Percentiles rank a stretch among this genome's conserved stretches.
These are phyloP conservation scores for Tetramorium bicarinatum DNA, from an alignment of 2,888 invertebrate species.

Conservation along the genomic window DNA sequence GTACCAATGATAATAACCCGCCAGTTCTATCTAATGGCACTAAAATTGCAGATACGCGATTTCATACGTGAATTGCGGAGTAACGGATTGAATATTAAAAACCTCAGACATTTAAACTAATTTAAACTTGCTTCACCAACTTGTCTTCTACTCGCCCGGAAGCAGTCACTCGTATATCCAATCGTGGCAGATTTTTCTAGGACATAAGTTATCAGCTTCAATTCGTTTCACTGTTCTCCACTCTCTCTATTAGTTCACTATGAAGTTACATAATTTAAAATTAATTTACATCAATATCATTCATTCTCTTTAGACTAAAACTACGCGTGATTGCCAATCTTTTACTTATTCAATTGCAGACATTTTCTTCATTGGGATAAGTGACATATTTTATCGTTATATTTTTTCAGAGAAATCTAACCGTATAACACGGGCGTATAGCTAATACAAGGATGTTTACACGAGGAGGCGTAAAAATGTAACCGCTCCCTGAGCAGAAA, in stretches of 20 bases:
- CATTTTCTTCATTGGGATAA: background rate
- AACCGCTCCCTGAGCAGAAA: constrained; percentile 39
- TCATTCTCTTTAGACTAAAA: background rate
- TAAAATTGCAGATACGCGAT: constrained; percentile 17
- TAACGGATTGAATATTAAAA: constrained; percentile 36
- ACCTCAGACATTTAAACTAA: constrained; percentile 7
- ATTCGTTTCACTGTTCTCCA: background rate
- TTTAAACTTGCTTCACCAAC: constrained; percentile 7
- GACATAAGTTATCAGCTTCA: constrained; percentile 17
- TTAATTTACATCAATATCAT: background rate
- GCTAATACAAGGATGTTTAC: constrained; percentile 64
- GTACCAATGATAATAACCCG: constrained; percentile 36
- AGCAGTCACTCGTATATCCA: constrained; percentile 24
- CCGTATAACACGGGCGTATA: constrained; percentile 6
- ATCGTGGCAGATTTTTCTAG: background rate
- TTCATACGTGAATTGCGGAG: background rate
- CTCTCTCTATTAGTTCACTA: background rate
- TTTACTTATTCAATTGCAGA: background rate
- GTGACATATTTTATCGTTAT: background rate
- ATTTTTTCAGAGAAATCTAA: constrained; percentile 38
- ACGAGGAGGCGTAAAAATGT: constrained; percentile 60
- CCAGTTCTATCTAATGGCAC: constrained; percentile 14
- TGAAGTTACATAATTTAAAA: background rate
- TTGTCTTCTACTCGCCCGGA: constrained; percentile 8
- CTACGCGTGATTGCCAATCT: background rate